Conservation (phyloP, 2,113 vertebrate species). For the Chroicocephalus ridibundus region DNA sequence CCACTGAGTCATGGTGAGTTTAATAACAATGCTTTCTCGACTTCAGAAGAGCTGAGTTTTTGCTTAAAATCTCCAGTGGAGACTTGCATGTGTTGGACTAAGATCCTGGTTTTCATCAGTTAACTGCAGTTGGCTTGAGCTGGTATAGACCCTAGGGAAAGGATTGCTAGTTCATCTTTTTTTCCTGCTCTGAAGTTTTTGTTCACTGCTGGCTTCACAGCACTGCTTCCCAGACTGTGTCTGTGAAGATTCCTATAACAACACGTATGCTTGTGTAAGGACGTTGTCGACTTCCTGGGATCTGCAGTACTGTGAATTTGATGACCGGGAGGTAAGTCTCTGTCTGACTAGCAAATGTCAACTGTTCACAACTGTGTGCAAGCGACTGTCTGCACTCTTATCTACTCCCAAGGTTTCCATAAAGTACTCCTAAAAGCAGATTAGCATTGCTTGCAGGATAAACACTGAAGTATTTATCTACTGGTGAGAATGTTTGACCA, state of each 20-base stretch:
- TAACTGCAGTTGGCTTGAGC: not conserved
- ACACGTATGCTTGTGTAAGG: conserved; percentile 95
- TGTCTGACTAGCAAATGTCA: not conserved
- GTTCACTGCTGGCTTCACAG: conserved; percentile 63
- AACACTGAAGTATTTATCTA: not conserved
- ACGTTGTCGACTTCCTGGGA: conserved; percentile 81
- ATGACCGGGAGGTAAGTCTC: conserved; percentile 88
- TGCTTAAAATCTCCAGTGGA: not conserved
- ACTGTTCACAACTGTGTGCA: not conserved
- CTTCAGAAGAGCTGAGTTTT: not conserved
- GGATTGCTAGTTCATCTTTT: not conserved
- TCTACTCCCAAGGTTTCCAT: not conserved
- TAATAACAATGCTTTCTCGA: not conserved
- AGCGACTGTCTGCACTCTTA: not conserved
- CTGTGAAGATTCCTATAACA: conserved; percentile 96
- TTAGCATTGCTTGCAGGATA: not conserved
- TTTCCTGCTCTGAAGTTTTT: not conserved
- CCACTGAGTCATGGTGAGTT: not conserved
- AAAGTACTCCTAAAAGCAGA: not conserved
- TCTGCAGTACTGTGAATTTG: conserved; percentile 97
- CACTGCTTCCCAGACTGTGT: conserved; percentile 99
- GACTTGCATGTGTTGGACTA: not conserved
- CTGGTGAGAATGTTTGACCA: not conserved
- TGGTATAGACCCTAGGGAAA: not conserved
- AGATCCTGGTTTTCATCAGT: not conserved